Conservation (phyloP, 2,113 vertebrate species). For the Larimichthys polyactis region DNA sequence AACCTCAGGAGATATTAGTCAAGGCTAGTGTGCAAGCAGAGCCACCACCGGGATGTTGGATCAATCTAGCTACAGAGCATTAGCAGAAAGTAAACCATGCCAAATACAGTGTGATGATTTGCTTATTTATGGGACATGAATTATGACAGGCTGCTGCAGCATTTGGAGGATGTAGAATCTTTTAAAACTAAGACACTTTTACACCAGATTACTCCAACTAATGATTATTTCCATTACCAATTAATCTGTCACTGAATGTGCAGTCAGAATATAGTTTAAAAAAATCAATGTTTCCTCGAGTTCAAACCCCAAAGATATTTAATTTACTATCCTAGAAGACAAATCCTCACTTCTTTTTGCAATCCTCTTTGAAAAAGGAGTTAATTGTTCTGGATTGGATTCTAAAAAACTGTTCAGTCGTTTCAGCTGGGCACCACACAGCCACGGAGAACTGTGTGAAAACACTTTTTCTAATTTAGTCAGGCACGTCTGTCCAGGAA, state of each 20-base stretch:
- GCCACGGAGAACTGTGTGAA: background rate
- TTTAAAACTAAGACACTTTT: background rate
- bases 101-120: background rate
- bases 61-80: constrained; percentile 14
- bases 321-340: no score
- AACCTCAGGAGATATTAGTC: constrained; percentile 18
- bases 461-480: background rate
- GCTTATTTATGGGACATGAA: background rate
- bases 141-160: constrained; percentile 8
- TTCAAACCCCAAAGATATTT: no score
- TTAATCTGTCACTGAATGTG: background rate
- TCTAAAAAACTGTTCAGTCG: background rate
- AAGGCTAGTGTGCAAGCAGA: background rate
- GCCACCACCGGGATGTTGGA: background rate
- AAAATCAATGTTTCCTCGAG: no score
- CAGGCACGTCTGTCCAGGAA: background rate
- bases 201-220: background rate
- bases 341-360: no score
- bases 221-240: background rate
- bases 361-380: no score
- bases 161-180: background rate
- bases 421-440: background rate
- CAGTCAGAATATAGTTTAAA: no score
- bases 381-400: no score
- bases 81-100: background rate